A percentile compares a stretch with the other conserved stretches of the same genome.
These are phyloP conservation scores for Enchytraeus crypticus DNA, from an alignment of 2,888 invertebrate species.

Conservation along the genomic window DNA sequence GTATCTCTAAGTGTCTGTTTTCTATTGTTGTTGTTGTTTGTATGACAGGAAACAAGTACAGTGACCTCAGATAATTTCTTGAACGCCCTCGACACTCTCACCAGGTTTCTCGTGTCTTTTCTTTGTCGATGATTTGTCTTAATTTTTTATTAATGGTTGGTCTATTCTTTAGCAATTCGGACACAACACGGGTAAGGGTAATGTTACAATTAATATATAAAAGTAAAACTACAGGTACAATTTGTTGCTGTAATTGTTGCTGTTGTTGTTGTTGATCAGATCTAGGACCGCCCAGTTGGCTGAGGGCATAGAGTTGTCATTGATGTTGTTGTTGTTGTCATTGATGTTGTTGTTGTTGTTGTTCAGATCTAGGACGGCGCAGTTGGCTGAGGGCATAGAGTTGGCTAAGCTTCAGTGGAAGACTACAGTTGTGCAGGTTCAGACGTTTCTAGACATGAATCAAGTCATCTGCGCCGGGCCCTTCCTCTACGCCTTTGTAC, in stretches of 20 bases:
- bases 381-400: conserved; percentile 60
- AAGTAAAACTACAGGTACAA: too few species aligned
- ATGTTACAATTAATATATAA: too few species aligned
- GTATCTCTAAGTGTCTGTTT: too few species aligned
- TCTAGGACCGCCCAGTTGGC: conserved; percentile 56
- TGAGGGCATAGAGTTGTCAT: conserved; percentile 63
- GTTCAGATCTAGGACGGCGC: conserved; percentile 51
- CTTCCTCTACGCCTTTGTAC: conserved; percentile 75
- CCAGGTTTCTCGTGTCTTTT: conserved; percentile 47
- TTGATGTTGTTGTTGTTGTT: not conserved
- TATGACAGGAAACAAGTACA: conserved; percentile 55
- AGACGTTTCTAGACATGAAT: conserved; percentile 68
- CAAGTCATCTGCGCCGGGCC: conserved; percentile 77
- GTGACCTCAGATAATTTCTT: conserved; percentile 63
- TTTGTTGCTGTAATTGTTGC: too few species aligned
- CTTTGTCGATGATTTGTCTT: not conserved
- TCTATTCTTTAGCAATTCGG: too few species aligned
- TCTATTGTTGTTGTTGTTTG: too few species aligned
- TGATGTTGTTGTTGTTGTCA: too few species aligned
- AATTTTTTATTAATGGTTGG: not conserved
- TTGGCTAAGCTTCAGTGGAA: conserved; percentile 63
- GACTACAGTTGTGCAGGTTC: conserved; percentile 67
- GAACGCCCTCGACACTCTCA: conserved; percentile 62
- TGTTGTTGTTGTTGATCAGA: conserved; percentile 14
- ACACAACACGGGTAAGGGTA: too few species aligned